Evolutionary conservation across 2,888 invertebrate species (phyloP), one percentile per base, ranked within the genome.

Genomic region (Aromia moschata): DNA sequence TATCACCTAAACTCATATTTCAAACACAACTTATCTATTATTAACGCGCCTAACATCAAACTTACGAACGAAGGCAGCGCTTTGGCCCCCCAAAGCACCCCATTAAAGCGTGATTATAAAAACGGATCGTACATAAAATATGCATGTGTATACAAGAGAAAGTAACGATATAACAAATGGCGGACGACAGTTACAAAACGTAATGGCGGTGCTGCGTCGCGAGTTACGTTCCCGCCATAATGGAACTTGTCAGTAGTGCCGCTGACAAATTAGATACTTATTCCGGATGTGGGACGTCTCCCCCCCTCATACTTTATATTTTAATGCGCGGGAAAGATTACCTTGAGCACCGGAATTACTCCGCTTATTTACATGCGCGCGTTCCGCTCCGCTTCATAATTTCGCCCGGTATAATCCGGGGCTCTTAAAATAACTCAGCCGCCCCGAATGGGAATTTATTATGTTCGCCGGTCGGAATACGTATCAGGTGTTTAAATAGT

Each of bases 191-290:
- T 38, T 49, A 49, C 38, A 49, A 49, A 49, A 49, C 38, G 38
- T 49, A 49, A 49, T 38, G 25, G 49, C n/a, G 18, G 12, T 25
- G 38, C 49, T 37, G n/a, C n/a, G 49, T 49, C 49, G 49, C 49
- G 38, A 49, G 37, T 49, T 38, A 49, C 49, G 38, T 49, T 49
- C 38, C 20, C 38, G 38, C n/a, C 37, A 54, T 64, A 64, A 62
- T 62, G 54, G 62, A 61, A 62, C 38, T 64, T 64, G 64, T 59
- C 64, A 64, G 44, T 57, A 46, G 44, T 43, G 41, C 38, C 53
- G 40, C 57, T 62, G 64, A 59, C 58, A 64, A 62, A 64, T 64
- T 61, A 62, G 58, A 62, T 59, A 61, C 58, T 62, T 64, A 64
- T 59, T 64, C 41, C 38, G 14, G 52, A 40, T 52, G 53, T 38